Conservation (phyloP, 2,113 vertebrate genomes). For the Myiopsitta monachus region DNA sequence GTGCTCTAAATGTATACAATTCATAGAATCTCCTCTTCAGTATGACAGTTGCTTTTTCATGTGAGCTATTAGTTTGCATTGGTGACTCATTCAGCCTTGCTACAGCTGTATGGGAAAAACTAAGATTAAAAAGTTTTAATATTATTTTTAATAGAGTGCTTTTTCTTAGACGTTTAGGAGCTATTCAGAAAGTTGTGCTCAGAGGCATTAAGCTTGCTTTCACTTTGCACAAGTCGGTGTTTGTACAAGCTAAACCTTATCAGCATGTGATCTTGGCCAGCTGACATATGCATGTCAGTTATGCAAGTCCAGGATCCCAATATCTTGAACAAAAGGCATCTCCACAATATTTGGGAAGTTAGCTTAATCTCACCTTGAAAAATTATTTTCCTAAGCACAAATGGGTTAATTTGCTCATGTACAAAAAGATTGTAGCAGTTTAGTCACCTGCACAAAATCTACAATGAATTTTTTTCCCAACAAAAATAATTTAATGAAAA, state of each 20-base stretch:
- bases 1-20: neutral
- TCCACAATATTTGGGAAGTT: neutral
- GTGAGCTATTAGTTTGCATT: rapidly evolving
- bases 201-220: neutral
- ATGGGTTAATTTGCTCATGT: neutral
- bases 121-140: neutral
- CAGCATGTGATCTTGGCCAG: neutral
- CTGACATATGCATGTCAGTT: neutral
- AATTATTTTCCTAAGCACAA: neutral
- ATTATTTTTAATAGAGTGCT: neutral
- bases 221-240: neutral
- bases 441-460: neutral
- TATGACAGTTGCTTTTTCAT: neutral
- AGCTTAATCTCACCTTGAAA: neutral
- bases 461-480: neutral
- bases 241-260: neutral
- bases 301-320: neutral
- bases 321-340: neutral
- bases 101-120: neutral
- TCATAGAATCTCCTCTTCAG: neutral
- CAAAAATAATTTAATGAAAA: neutral
- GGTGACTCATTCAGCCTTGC: neutral
- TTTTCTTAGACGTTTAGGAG: neutral
- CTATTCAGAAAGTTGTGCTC: neutral
- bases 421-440: neutral